Percentiles rank a stretch among this genome's conserved stretches.
Evolutionary conservation across 2,113 vertebrate genomes (phyloP).

Genomic region (Marmota monax): DNA sequence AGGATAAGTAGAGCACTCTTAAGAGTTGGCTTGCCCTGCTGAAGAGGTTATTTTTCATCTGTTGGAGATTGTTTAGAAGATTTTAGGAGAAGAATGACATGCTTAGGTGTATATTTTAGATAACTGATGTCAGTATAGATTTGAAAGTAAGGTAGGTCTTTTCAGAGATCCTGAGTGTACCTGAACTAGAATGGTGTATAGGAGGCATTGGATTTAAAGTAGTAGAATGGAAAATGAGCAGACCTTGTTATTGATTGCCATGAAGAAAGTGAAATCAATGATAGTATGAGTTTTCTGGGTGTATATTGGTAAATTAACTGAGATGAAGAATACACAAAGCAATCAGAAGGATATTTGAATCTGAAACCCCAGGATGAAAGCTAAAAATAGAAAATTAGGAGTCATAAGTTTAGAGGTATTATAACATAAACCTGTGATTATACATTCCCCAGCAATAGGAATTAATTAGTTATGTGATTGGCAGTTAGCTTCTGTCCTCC

Average conservation of each 20-base stretch:
- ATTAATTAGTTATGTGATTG: constrained; percentile 27
- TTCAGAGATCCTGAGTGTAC: constrained; percentile 12
- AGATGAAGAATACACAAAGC: neutral
- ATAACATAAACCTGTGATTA: constrained; percentile 41
- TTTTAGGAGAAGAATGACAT: constrained; percentile 50
- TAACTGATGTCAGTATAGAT: constrained; percentile 18
- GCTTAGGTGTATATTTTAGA: neutral
- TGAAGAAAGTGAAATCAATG: neutral
- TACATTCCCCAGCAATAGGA: constrained; percentile 1
- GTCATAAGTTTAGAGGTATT: constrained; percentile 1
- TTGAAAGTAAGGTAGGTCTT: neutral
- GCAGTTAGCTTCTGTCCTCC: neutral
- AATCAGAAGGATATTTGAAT: constrained; percentile 6
- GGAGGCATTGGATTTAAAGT: constrained; percentile 16
- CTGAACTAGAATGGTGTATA: neutral
- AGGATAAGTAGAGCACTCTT: neutral
- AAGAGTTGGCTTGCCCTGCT: constrained; percentile 13
- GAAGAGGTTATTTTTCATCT: neutral
- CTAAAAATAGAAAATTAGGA: constrained; percentile 47
- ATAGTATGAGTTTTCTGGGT: constrained; percentile 16
- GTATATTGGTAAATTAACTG: constrained; percentile 41
- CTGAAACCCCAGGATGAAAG: neutral
- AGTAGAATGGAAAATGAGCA: neutral
- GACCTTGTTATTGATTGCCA: constrained; percentile 4
- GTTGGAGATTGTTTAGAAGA: neutral